phyloP scores from a whole-genome alignment of 2,113 vertebrate species.

The Tauraco erythrolophus region DNA sequence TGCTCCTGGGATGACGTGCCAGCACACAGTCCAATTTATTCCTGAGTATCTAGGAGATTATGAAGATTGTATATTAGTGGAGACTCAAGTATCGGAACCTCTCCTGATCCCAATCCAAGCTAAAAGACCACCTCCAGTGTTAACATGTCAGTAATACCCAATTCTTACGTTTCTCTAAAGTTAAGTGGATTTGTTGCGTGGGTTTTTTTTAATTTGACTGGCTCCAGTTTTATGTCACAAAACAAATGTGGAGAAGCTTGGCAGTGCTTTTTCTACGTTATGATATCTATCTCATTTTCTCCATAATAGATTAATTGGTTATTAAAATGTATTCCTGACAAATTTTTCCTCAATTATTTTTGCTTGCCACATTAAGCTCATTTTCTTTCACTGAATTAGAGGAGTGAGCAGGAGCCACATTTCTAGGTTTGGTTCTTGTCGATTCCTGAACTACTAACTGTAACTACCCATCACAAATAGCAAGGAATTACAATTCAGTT shows the following conservation, averaged over 20 bases:
- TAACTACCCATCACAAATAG: neutral
- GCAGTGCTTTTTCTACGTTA: neutral
- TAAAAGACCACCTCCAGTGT: conserved; percentile 83
- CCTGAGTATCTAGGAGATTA: conserved; percentile 87
- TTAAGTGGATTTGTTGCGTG: neutral
- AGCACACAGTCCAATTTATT: conserved; percentile 86
- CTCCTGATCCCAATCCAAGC: conserved; percentile 87
- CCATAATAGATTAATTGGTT: neutral
- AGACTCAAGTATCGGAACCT: conserved; percentile 80
- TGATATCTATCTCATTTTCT: neutral
- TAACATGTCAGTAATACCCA: conserved; percentile 83
- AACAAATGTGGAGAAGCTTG: neutral
- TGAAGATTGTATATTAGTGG: conserved; percentile 87
- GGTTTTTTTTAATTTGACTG: neutral
- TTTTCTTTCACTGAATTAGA: neutral
- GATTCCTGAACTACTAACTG: neutral
- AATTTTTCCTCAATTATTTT: neutral
- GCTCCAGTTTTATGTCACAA: neutral
- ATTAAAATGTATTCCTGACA: neutral
- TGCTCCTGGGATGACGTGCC: conserved; percentile 93
- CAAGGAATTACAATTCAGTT: neutral
- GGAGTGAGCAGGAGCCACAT: neutral
- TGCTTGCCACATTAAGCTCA: neutral
- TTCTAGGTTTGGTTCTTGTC: neutral
- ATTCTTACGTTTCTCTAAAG: neutral